A percentile compares a stretch with the other conserved stretches of the same genome.
Evolutionary conservation across 1,140 invertebrate genomes (phyloP).

Genomic region (Parapsyche elsis): DNA sequence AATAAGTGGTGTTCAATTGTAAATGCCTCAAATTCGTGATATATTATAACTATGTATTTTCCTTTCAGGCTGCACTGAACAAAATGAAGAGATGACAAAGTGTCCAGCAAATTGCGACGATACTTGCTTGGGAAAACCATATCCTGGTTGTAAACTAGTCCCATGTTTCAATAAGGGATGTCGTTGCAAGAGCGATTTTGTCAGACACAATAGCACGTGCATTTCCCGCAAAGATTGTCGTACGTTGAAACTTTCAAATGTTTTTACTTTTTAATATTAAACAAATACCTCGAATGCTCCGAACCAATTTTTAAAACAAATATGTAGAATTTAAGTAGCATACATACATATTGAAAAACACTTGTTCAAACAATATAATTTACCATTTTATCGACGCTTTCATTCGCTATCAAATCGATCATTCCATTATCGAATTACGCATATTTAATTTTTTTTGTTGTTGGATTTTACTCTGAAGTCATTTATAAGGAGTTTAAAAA

Average conservation of each 20-base stretch:
- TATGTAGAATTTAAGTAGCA: background rate
- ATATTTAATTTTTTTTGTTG: no score
- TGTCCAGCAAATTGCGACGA: constrained; percentile 28
- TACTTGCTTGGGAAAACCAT: background rate
- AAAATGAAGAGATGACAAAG: constrained; percentile 2
- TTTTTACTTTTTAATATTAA: background rate
- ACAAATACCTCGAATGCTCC: background rate
- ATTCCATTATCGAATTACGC: no score
- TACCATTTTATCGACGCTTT: background rate
- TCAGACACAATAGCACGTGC: background rate
- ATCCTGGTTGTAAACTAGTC: background rate
- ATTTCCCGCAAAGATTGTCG: constrained; percentile 5
- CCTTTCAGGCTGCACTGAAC: background rate
- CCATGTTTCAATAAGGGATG: constrained; percentile 21
- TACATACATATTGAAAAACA: constrained; percentile 13
- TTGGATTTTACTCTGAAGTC: no score
- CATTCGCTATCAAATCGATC: no score
- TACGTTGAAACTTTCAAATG: background rate
- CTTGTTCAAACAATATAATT: constrained; percentile 7
- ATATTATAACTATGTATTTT: no score
- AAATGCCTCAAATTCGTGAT: background rate
- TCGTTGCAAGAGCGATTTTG: constrained; percentile 8
- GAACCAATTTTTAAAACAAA: background rate
- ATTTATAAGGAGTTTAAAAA: no score
- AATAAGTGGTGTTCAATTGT: no score